A percentile compares a stretch with the other conserved stretches of the same genome.
phyloP scores from a whole-genome alignment of 2,113 vertebrate species.

The Engraulis encrasicolus region DNA sequence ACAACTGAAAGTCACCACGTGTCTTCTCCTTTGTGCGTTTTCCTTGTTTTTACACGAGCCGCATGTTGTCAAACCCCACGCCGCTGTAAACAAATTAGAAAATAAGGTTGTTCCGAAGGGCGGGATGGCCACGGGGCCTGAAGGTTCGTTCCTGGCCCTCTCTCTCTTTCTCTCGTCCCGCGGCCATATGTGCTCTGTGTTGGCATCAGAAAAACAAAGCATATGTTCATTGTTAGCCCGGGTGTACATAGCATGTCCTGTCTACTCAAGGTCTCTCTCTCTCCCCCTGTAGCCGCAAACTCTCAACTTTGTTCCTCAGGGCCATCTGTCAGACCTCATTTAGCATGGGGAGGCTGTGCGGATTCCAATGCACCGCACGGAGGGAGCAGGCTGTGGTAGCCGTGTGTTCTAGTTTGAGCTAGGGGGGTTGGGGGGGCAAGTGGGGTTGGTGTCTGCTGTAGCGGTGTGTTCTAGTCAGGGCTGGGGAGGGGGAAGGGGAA shows the following conservation, averaged over 20 bases:
- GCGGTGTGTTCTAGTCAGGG: too few species aligned
- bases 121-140: slow-evolving; percentile 72
- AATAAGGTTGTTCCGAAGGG: slow-evolving; percentile 63
- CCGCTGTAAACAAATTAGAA: slow-evolving; percentile 67
- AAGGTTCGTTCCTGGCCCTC: slow-evolving; percentile 74
- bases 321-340: slow-evolving; percentile 99
- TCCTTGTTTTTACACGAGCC: slow-evolving; percentile 15
- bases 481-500: too few species aligned
- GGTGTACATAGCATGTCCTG: slow-evolving; percentile 95
- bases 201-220: slow-evolving; percentile 86
- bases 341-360: slow-evolving; percentile 87
- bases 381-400: slow-evolving; percentile 88
- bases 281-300: slow-evolving; percentile 89
- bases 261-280: slow-evolving; percentile 96
- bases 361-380: slow-evolving; percentile 91
- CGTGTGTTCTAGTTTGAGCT: too few species aligned
- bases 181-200: slow-evolving; percentile 83
- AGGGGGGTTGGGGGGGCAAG: too few species aligned
- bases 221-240: slow-evolving; percentile 99
- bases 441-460: too few species aligned
- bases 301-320: slow-evolving; percentile 97
- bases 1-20: background rate
- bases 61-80: slow-evolving; percentile 38
- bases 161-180: slow-evolving; percentile 74
- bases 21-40: background rate